Evolutionary conservation across 2,113 vertebrate genomes (phyloP).

Genomic region (Tor tambroides): DNA sequence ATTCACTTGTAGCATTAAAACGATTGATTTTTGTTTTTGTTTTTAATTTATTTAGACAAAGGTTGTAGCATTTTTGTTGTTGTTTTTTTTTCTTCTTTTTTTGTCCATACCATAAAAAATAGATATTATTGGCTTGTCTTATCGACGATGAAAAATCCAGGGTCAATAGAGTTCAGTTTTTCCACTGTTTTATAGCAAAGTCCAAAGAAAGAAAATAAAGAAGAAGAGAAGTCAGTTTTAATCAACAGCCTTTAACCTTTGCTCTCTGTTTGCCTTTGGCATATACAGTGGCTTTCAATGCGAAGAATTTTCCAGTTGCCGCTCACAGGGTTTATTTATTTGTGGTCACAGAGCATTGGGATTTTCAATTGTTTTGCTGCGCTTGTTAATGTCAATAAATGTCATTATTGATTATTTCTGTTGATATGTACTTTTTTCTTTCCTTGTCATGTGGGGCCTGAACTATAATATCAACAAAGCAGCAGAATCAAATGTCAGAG

Average conservation of each 20-base stretch:
- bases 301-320: slow-evolving; percentile 28
- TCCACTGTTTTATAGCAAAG: background rate
- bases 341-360: background rate
- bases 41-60: background rate
- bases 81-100: no score
- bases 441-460: background rate
- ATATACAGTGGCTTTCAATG: slow-evolving; percentile 37
- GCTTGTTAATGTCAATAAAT: slow-evolving; percentile 62
- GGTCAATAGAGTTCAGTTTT: background rate
- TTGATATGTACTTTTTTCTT: slow-evolving; percentile 45
- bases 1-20: background rate
- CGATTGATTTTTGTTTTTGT: no score
- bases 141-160: background rate
- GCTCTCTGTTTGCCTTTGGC: slow-evolving; percentile 7
- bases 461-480: slow-evolving; percentile 43
- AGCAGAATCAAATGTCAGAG: slow-evolving; percentile 58
- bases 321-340: slow-evolving; percentile 40
- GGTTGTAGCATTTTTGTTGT: background rate
- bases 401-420: slow-evolving; percentile 59
- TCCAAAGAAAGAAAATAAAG: background rate
- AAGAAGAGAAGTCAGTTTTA: slow-evolving; percentile 33
- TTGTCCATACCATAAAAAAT: no score
- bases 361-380: slow-evolving; percentile 42
- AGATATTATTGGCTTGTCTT: background rate
- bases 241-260: slow-evolving; percentile 55